These are phyloP conservation scores for Dioctria linearis DNA, from an alignment of 2,888 invertebrate species.

Conservation along the genomic window DNA sequence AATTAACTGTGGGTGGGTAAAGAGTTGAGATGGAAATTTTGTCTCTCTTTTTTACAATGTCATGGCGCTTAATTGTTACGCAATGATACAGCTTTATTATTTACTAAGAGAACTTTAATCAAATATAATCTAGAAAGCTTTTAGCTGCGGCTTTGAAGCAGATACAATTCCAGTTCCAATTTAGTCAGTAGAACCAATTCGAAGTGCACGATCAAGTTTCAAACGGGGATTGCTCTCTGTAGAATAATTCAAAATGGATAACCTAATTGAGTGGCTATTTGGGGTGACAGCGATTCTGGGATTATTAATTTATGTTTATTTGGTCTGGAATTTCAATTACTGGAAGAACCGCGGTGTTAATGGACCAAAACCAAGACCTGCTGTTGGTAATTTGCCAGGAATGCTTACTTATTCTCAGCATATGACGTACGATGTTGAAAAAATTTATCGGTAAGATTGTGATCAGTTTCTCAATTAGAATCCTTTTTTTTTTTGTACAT, in stretches of 20 bases:
- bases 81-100: too few species aligned
- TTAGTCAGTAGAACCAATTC: too few species aligned
- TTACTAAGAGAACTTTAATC: background rate
- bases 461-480: background rate
- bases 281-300: background rate
- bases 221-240: too few species aligned
- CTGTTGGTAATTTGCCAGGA: conserved; percentile 68
- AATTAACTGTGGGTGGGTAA: too few species aligned
- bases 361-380: conserved; percentile 66
- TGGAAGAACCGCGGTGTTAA: conserved; percentile 69
- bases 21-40: too few species aligned
- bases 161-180: too few species aligned
- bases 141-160: background rate
- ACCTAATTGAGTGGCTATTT: conserved; percentile 6
- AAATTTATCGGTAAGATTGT: conserved; percentile 67
- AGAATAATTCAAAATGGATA: background rate
- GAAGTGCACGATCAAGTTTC: too few species aligned
- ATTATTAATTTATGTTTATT: conserved; percentile 1
- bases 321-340: conserved; percentile 65
- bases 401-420: conserved; percentile 64
- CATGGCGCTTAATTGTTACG: too few species aligned
- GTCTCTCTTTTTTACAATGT: too few species aligned
- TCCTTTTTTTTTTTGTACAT: background rate
- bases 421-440: conserved; percentile 65
- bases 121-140: background rate